A percentile compares a stretch with the other conserved stretches of the same genome.
These are phyloP conservation scores for Gallinago nigripennis DNA, from an alignment of 2,797 vertebrate genomes.

Conservation along the genomic window DNA sequence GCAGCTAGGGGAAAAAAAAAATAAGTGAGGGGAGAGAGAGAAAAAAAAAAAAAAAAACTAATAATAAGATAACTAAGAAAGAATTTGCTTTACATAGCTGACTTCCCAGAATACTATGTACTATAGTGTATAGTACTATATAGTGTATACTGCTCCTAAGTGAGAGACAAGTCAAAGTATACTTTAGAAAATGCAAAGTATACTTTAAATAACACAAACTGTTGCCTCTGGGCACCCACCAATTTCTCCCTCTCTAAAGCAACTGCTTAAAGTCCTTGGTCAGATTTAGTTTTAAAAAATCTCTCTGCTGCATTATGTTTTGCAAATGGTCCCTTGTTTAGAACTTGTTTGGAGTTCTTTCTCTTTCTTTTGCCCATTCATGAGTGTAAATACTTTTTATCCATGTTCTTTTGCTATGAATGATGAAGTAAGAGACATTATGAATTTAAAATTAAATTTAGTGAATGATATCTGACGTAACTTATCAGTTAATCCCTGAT, in stretches of 20 bases:
- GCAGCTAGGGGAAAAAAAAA: no score
- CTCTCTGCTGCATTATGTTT: neutral
- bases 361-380: neutral
- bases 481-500: neutral
- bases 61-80: neutral
- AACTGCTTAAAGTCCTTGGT: neutral
- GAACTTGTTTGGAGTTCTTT: neutral
- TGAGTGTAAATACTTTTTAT: neutral
- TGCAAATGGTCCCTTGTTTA: neutral
- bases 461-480: neutral
- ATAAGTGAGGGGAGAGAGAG: fast-evolving
- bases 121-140: neutral
- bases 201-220: neutral
- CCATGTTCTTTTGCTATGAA: neutral
- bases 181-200: neutral
- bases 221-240: fast-evolving
- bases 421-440: neutral
- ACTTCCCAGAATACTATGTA: neutral
- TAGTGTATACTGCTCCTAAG: fast-evolving
- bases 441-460: neutral
- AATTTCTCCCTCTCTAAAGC: neutral
- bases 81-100: neutral
- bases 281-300: neutral
- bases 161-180: neutral
- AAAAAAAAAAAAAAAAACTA: neutral